Conservation (phyloP, 2,797 vertebrate species). For the Acanthurus tractus region DNA sequence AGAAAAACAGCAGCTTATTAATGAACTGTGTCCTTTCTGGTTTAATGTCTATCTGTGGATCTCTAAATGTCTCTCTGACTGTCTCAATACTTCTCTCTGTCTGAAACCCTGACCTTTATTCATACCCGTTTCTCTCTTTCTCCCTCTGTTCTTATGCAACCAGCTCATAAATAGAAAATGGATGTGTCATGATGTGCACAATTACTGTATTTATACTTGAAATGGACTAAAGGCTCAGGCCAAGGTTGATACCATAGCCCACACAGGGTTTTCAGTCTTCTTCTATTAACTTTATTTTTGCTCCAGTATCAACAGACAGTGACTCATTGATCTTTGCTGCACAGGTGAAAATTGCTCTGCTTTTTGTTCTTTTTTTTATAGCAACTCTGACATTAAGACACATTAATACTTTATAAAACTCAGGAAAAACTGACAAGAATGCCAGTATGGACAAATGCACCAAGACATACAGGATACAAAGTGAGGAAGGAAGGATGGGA, state of each 20-base stretch:
- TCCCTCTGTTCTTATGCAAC: conserved; percentile 68
- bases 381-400: conserved; percentile 31
- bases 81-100: conserved; percentile 6
- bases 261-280: conserved; percentile 58
- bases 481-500: conserved; percentile 44
- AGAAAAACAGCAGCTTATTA: conserved; percentile 23
- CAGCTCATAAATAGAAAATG: conserved; percentile 71
- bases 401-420: conserved; percentile 5
- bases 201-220: conserved; percentile 71
- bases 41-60: not conserved
- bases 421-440: conserved; percentile 1
- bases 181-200: conserved; percentile 63
- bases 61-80: not conserved
- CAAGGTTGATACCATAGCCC: conserved; percentile 52
- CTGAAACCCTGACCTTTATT: conserved; percentile 43
- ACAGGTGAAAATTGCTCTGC: conserved; percentile 48
- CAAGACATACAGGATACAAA: conserved; percentile 18
- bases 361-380: conserved; percentile 30
- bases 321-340: conserved; percentile 64
- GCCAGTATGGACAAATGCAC: conserved; percentile 14
- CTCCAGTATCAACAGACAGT: conserved; percentile 48
- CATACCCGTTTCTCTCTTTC: conserved; percentile 6
- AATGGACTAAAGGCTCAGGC: conserved; percentile 56
- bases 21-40: conserved; percentile 19
- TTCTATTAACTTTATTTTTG: conserved; percentile 71